Conservation (phyloP, 2,888 invertebrate genomes). For the Lepeophtheirus nordmannii region DNA sequence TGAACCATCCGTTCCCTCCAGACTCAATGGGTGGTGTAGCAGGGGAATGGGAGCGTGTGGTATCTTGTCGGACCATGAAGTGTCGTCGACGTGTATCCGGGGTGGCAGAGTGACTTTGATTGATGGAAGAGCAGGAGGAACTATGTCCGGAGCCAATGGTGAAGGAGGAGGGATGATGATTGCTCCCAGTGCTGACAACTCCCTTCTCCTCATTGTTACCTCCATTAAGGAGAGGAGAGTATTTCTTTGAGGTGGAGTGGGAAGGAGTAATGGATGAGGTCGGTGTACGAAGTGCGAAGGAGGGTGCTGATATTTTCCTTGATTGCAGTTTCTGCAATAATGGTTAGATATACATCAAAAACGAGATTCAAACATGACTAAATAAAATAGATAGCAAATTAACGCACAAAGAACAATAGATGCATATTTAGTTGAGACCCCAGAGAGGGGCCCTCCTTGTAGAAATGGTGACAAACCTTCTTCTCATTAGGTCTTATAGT, state of each 20-base stretch:
- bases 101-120: background rate
- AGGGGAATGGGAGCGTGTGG: background rate
- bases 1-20: too few species aligned
- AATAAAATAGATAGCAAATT: too few species aligned
- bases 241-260: background rate
- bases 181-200: too few species aligned
- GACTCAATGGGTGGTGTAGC: background rate
- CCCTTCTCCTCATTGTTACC: too few species aligned
- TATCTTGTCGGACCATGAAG: background rate
- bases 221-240: too few species aligned
- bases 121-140: background rate
- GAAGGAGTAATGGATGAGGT: background rate
- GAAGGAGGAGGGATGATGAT: background rate
- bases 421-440: too few species aligned
- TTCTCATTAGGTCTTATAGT: too few species aligned
- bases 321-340: conserved; percentile 19
- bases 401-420: too few species aligned
- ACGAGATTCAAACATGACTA: too few species aligned
- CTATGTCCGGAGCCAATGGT: background rate
- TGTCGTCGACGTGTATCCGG: background rate
- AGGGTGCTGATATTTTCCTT: conserved; percentile 22
- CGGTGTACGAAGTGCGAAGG: conserved; percentile 9
- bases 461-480: too few species aligned
- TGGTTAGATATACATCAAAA: too few species aligned
- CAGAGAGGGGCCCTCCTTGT: too few species aligned